Evolutionary conservation across 2,797 vertebrate species (phyloP).

Genomic region (Poecilia velifera): DNA sequence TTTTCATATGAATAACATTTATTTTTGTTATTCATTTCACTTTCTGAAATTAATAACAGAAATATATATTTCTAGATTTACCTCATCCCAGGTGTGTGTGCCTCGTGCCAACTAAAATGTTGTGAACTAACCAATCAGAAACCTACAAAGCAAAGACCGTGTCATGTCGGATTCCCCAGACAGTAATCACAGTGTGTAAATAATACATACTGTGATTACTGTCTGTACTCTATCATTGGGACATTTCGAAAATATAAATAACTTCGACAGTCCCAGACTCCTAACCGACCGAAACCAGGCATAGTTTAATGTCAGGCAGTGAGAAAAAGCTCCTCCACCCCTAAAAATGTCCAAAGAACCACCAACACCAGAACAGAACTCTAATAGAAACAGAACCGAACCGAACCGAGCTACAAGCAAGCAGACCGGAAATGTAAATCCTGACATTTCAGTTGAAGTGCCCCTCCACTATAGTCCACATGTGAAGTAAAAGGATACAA

Average conservation of each 20-base stretch:
- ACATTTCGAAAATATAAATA: not conserved
- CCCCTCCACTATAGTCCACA: too few relatives aligned
- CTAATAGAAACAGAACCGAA: not conserved
- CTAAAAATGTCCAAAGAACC: not conserved
- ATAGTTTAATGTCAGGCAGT: not conserved
- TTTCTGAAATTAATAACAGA: not conserved
- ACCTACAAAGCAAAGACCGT: not conserved
- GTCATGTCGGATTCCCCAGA: not conserved
- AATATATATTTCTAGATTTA: not conserved
- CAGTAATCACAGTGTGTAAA: not conserved
- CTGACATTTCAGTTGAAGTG: not conserved
- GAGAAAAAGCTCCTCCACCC: not conserved
- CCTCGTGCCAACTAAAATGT: not conserved
- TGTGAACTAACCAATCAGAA: not conserved
- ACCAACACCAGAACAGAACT: not conserved
- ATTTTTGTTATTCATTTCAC: not conserved
- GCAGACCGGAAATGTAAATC: not conserved
- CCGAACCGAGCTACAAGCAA: not conserved
- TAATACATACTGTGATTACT: not conserved
- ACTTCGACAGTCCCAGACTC: not conserved
- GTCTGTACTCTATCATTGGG: not conserved
- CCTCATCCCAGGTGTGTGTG: not conserved
- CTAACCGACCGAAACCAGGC: not conserved
- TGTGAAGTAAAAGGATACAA: constrained; percentile 71
- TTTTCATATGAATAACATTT: too few relatives aligned